Percentiles rank a stretch among this genome's conserved stretches.
These are phyloP conservation scores for Lutjanus erythropterus DNA, from an alignment of 2,113 vertebrate genomes.

Conservation along the genomic window DNA sequence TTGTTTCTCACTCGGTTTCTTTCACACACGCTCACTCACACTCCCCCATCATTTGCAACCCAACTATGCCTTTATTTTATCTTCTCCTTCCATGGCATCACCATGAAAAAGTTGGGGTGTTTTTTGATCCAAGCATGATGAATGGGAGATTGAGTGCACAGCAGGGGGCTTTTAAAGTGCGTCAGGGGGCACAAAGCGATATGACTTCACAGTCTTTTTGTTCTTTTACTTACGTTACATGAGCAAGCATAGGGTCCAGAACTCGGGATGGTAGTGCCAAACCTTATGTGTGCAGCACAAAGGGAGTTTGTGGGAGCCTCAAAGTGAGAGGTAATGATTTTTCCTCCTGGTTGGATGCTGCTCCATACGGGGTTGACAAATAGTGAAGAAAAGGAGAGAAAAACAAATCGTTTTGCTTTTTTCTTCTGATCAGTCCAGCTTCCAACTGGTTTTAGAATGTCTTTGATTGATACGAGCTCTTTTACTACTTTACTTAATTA, in stretches of 20 bases:
- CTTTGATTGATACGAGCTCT: conserved; percentile 2
- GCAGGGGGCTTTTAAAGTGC: conserved; percentile 14
- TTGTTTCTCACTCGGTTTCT: conserved; percentile 26
- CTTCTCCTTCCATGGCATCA: neutral
- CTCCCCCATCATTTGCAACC: conserved; percentile 22
- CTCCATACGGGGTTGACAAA: conserved; percentile 37
- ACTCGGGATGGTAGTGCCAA: neutral
- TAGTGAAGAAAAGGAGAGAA: conserved; percentile 6
- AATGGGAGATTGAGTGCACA: conserved; percentile 35
- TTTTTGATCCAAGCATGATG: conserved; percentile 40
- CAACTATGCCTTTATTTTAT: conserved; percentile 22
- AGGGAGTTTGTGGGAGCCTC: conserved; percentile 19
- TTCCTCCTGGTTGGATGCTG: conserved; percentile 12
- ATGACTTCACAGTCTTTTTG: conserved; percentile 19
- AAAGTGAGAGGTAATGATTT: conserved; percentile 49
- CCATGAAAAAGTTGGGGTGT: conserved; percentile 31
- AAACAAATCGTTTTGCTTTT: neutral
- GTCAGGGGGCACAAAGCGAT: neutral
- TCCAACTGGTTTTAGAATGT: conserved; percentile 23
- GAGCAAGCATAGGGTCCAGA: neutral
- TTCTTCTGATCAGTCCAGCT: conserved; percentile 13
- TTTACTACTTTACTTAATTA: conserved; percentile 21
- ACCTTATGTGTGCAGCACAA: conserved; percentile 25
- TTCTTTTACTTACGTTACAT: conserved; percentile 36
- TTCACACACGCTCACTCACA: neutral